Base-by-base conservation (phyloP, 2,888 invertebrate species). In the Drosophila anomelani region DNA sequence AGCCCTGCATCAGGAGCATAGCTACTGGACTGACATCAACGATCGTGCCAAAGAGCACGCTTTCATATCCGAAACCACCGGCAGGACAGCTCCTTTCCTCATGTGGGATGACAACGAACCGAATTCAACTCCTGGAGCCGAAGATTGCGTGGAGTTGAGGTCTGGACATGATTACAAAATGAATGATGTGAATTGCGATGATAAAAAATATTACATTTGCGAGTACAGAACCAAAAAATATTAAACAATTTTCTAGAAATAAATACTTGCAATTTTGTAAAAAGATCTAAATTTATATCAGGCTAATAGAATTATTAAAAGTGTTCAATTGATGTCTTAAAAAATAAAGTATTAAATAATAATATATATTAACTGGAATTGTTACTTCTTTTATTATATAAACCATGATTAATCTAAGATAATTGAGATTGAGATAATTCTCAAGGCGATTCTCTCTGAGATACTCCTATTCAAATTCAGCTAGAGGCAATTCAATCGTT, bases 21-120 rank as follows among this genome's bases (percentile, higher is more conserved):
- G 36, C 53, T 53, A 53, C 23, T 53, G 53, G 53, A 17, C 34
- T 6, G 53, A 53, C 53, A 15, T 38, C 15, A 38, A 38, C 36
- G 36, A 36, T 2, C 6, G 0, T 10, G 1, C 0, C 7, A 7
- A 15, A 0, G 36, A 53, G 15, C 0, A 7, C 3, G 4, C 0
- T 5, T 53, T 15, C 10, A 1, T 4, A 4, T 53, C 53, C 15
- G 1, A 4, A 8, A 7, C 15, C 23, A 10, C 10, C 6, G 10
- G 10, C 20, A 6, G 4, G 2, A 7, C 0, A 3, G 23, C 36
- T 23, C 23, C 23, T 7, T 53, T 23, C 53, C 36, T 53, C 10
- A 10, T 7, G 7, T 53, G 53, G 53, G 20, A 23, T 10, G 10
- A 36, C 1, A 1, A 10, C 23, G 36, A 53, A 20, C 36, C 53